Conservation (phyloP, 2,113 vertebrate genomes). For the pig (Sus scrofa) region DNA sequence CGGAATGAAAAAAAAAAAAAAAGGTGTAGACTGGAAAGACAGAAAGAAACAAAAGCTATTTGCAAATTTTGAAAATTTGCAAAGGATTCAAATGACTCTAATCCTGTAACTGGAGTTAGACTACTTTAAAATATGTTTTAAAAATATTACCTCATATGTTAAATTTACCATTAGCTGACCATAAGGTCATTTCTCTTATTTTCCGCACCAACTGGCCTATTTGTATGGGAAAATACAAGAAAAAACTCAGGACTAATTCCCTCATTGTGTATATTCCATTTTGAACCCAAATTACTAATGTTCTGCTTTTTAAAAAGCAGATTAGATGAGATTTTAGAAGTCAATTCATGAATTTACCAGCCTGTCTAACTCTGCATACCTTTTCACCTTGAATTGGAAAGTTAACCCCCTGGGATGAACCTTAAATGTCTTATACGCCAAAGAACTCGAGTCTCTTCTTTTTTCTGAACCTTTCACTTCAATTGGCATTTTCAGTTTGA, state of each 20-base stretch:
- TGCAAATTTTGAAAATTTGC: conserved; percentile 1
- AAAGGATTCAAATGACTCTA: conserved; percentile 22
- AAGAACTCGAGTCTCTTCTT: background rate
- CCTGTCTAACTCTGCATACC: background rate
- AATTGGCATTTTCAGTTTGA: background rate
- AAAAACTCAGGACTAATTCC: background rate
- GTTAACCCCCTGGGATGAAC: background rate
- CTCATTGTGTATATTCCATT: background rate
- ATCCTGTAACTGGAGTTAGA: background rate
- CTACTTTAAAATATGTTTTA: conserved; percentile 25
- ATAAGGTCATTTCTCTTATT: background rate
- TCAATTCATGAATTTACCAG: background rate
- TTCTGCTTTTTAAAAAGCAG: background rate
- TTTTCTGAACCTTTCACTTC: background rate
- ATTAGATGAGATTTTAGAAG: background rate
- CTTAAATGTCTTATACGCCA: background rate
- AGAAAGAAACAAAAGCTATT: background rate
- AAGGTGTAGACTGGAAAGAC: background rate
- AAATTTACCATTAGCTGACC: background rate
- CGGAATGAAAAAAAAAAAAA: background rate
- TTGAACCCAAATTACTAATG: background rate
- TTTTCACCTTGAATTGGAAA: background rate
- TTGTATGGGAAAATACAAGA: background rate
- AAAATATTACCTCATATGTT: background rate
- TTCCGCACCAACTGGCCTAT: background rate